These are phyloP conservation scores for Phylloscopus whistleri DNA, from an alignment of 2,113 vertebrate genomes.

Conservation along the genomic window DNA sequence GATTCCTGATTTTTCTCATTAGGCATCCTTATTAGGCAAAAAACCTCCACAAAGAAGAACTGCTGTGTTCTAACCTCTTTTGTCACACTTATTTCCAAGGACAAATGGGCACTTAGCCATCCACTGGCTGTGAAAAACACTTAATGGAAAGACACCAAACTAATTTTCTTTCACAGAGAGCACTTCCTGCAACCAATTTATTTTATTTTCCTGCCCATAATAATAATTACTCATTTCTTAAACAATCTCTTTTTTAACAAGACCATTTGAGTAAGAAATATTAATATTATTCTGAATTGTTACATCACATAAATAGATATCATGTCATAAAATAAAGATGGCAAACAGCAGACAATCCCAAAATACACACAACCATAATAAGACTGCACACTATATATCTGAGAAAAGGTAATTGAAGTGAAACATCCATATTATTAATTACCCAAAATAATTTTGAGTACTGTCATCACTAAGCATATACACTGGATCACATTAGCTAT, in stretches of 20 bases:
- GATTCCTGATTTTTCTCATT: background rate
- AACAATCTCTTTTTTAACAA: background rate
- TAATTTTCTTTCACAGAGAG: background rate
- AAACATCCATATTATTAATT: background rate
- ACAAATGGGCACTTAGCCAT: slow-evolving; percentile 25
- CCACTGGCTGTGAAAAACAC: background rate
- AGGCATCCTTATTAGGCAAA: background rate
- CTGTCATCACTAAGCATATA: background rate
- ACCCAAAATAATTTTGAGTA: background rate
- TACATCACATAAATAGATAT: background rate
- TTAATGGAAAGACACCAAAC: slow-evolving; percentile 1
- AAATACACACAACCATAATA: background rate
- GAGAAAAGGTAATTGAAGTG: background rate
- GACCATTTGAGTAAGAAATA: background rate
- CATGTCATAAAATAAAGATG: background rate
- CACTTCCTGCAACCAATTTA: background rate
- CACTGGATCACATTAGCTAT: background rate
- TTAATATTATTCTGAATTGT: background rate
- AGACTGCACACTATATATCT: background rate
- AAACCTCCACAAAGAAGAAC: background rate
- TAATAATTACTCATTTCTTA: background rate
- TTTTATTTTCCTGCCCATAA: background rate
- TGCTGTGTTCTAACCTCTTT: slow-evolving; percentile 18
- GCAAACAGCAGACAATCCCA: background rate
- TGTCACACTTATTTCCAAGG: slow-evolving; percentile 22